phyloP scores from a whole-genome alignment of 2,888 invertebrate species.

The Gryllus longicercus region DNA sequence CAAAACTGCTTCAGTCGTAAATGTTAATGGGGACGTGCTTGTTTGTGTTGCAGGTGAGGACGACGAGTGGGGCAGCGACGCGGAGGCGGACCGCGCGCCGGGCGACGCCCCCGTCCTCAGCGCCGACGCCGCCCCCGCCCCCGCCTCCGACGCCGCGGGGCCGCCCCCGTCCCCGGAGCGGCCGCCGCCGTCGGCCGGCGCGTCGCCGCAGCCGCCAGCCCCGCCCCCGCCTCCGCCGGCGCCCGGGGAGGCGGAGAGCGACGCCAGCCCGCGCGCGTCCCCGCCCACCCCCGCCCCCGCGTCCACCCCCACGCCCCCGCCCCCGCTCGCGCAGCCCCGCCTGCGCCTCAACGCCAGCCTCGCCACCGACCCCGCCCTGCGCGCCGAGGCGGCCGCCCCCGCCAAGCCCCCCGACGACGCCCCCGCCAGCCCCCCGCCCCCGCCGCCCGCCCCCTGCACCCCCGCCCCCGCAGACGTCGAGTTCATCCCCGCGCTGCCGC shows the following conservation, averaged over 20 bases:
- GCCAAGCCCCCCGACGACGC: neutral
- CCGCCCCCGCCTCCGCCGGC: constrained; percentile 38
- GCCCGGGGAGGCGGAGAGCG: constrained; percentile 34
- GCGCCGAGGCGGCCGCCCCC: constrained; percentile 49
- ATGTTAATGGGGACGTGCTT: too few relatives aligned
- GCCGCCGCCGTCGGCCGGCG: neutral
- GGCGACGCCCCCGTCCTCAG: neutral
- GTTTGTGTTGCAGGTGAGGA: constrained; percentile 45
- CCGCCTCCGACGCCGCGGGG: constrained; percentile 40
- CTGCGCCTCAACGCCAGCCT: constrained; percentile 73
- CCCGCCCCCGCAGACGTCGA: constrained; percentile 42
- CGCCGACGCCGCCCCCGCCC: constrained; percentile 32
- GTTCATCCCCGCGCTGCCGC: constrained; percentile 54
- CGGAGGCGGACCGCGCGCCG: constrained; percentile 41
- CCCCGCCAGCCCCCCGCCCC: neutral
- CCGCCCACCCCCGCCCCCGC: neutral
- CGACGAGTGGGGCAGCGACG: constrained; percentile 49
- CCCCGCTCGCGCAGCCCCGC: constrained; percentile 52
- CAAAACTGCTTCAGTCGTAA: too few relatives aligned
- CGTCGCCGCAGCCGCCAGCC: constrained; percentile 23
- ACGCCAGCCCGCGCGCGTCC: neutral
- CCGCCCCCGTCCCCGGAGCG: neutral
- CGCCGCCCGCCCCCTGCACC: neutral
- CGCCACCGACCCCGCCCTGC: constrained; percentile 78
- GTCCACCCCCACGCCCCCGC: constrained; percentile 37